Evolutionary conservation across 2,888 invertebrate genomes (phyloP).

Genomic region (Melanophora roralis): DNA sequence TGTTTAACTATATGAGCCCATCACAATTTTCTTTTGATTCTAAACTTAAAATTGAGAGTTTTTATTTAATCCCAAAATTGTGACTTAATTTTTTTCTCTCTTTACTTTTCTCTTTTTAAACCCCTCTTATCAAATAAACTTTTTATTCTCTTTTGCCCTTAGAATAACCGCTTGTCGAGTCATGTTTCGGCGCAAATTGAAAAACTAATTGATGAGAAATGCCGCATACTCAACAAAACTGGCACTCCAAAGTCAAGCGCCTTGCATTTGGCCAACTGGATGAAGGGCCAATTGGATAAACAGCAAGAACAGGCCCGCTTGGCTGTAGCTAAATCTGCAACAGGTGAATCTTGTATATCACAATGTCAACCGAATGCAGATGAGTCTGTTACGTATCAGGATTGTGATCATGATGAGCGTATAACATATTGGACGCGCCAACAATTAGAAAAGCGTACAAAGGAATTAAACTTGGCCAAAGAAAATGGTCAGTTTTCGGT

Average conservation of each 20-base stretch:
- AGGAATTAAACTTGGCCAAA: slow-evolving; percentile 82
- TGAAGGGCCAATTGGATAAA: slow-evolving; percentile 85
- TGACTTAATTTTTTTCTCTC: slow-evolving; percentile 53
- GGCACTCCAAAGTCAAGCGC: slow-evolving; percentile 84
- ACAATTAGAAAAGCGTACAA: slow-evolving; percentile 83
- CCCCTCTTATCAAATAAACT: not conserved
- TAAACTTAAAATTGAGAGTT: not conserved
- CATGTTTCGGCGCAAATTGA: slow-evolving; percentile 78
- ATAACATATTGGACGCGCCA: slow-evolving; percentile 83
- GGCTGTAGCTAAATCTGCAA: slow-evolving; percentile 70
- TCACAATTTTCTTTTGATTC: slow-evolving; percentile 73
- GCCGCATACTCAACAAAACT: slow-evolving; percentile 81
- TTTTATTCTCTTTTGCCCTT: not conserved
- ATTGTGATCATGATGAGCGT: slow-evolving; percentile 74
- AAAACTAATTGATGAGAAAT: slow-evolving; percentile 82
- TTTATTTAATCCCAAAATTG: slow-evolving; percentile 12
- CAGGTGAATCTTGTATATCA: not conserved
- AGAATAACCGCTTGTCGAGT: slow-evolving; percentile 62
- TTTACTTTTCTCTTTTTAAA: not conserved
- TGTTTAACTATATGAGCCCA: slow-evolving; percentile 72
- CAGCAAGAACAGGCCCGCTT: slow-evolving; percentile 78
- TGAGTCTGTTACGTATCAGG: slow-evolving; percentile 35
- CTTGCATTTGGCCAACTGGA: slow-evolving; percentile 87
- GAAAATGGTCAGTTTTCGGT: slow-evolving; percentile 72
- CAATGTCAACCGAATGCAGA: not conserved